Evolutionary conservation across 1,140 invertebrate species (phyloP).

Genomic region (Atopsyche davidsoni): DNA sequence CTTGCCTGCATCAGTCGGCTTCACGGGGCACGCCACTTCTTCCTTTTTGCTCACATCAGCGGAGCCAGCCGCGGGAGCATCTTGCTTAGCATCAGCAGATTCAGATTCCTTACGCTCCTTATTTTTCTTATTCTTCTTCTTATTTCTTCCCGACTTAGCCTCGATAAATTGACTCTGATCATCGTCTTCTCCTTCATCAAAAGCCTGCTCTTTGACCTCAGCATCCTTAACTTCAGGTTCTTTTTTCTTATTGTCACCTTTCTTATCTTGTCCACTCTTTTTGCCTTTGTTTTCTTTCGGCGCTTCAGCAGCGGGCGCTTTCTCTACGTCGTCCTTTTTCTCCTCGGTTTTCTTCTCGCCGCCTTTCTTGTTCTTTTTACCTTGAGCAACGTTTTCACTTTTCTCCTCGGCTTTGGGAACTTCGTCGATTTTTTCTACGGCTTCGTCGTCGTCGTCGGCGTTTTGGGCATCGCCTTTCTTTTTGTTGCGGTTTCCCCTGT

Average conservation of each 20-base stretch:
- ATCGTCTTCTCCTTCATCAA: not conserved
- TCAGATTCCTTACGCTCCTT: slow-evolving; percentile 12
- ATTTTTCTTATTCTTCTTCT: slow-evolving; percentile 22
- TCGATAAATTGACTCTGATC: slow-evolving; percentile 7
- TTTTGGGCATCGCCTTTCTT: slow-evolving; percentile 10
- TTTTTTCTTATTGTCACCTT: slow-evolving; percentile 3
- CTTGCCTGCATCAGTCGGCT: not conserved
- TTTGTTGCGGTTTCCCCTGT: slow-evolving; percentile 23
- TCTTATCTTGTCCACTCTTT: slow-evolving; percentile 3
- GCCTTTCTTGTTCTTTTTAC: slow-evolving; percentile 13
- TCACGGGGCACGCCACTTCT: slow-evolving; percentile 10
- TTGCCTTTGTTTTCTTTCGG: not conserved
- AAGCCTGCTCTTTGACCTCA: not conserved
- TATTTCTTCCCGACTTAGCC: slow-evolving; percentile 22
- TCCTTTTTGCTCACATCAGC: not conserved
- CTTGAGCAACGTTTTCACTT: not conserved
- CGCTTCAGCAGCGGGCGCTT: not conserved
- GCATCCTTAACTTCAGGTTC: not conserved
- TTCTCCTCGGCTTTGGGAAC: not conserved
- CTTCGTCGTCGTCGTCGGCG: slow-evolving; percentile 5
- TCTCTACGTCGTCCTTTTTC: not conserved
- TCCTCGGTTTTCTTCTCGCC: slow-evolving; percentile 9
- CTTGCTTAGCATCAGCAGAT: slow-evolving; percentile 3
- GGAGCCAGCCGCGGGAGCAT: not conserved
- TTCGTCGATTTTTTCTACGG: not conserved